Evolutionary conservation across 1,140 invertebrate genomes (phyloP), one percentile per base, ranked within the genome.

Genomic region (Artemia franciscana): DNA sequence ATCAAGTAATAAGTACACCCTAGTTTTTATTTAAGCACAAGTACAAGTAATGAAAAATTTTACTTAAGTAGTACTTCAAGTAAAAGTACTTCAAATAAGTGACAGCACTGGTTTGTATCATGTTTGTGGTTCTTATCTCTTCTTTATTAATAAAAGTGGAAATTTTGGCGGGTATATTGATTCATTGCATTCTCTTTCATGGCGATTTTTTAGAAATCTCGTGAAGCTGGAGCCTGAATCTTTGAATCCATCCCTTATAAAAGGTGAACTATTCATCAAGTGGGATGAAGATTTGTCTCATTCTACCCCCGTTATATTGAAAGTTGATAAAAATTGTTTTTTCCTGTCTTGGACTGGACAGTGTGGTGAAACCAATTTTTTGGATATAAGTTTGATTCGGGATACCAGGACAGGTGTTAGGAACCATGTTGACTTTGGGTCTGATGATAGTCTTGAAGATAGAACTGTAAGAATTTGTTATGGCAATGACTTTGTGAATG

Each of bases 231-330:
- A 84, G 73, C 82, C 84, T 61, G 82, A 92, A 63, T 80, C 82
- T 69, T 88, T 94, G 62, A 85, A 89, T n/a, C 79, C 85, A 69
- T 79, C 80, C 69, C 77, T 96, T 67, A 82, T 84, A 70, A 84
- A 86, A 67, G 91, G 91, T 28, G 88, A 91, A 72, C 95, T 95
- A 75, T 93, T 94, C 74, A 82, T 95, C 70, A 94, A 91, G 77
- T 95, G 91, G 91, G 91, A 94, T 73, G 92, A 96, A 82, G 90
- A 91, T 73, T 88, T 86, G n/a, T 82, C 84, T 61, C 78, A 80
- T 57, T 88, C 85, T 5, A 84, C 84, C 12, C 88, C 88, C 4
- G 90, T 94, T 25, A 94, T 88, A 15, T 76, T 95, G 62, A 80
- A 82, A 65, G 87, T 95, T 59, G 92, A 95, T 74, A 80, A 84